phyloP scores from a whole-genome alignment of 1,140 invertebrate genomes.

The Drosophila parabipectinata region DNA sequence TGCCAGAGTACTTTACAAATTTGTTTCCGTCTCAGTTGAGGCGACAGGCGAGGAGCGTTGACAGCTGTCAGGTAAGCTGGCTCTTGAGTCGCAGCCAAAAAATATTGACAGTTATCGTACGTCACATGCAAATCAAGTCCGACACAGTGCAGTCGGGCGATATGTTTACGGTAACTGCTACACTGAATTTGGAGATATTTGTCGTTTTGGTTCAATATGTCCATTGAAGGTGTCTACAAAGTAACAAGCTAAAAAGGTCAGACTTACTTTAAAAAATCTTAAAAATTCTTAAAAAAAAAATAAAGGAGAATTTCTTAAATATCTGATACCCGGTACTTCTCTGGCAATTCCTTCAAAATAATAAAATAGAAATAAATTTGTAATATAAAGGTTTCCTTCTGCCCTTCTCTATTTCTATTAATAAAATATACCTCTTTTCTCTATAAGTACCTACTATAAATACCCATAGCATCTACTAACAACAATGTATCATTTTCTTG shows the following conservation, averaged over 20 bases:
- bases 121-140: conserved; percentile 66
- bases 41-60: conserved; percentile 39
- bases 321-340: too few relatives aligned
- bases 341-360: too few relatives aligned
- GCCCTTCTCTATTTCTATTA: too few relatives aligned
- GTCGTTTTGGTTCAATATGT: not conserved
- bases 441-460: too few relatives aligned
- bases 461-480: too few relatives aligned
- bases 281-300: too few relatives aligned
- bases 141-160: conserved; percentile 23
- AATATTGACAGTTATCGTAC: conserved; percentile 74
- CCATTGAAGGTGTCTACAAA: not conserved
- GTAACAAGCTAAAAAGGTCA: not conserved
- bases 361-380: too few relatives aligned
- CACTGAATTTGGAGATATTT: conserved; percentile 19
- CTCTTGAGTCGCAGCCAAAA: conserved; percentile 58
- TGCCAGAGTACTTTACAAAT: conserved; percentile 69
- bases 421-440: too few relatives aligned
- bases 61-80: conserved; percentile 69
- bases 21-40: conserved; percentile 67
- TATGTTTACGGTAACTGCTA: conserved; percentile 1
- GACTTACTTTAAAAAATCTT: too few relatives aligned
- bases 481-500: too few relatives aligned
- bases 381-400: too few relatives aligned
- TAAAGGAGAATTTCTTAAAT: too few relatives aligned